A percentile compares a stretch with the other conserved stretches of the same genome.
Evolutionary conservation across 2,888 invertebrate species (phyloP).

Genomic region (Lycia hirtaria): DNA sequence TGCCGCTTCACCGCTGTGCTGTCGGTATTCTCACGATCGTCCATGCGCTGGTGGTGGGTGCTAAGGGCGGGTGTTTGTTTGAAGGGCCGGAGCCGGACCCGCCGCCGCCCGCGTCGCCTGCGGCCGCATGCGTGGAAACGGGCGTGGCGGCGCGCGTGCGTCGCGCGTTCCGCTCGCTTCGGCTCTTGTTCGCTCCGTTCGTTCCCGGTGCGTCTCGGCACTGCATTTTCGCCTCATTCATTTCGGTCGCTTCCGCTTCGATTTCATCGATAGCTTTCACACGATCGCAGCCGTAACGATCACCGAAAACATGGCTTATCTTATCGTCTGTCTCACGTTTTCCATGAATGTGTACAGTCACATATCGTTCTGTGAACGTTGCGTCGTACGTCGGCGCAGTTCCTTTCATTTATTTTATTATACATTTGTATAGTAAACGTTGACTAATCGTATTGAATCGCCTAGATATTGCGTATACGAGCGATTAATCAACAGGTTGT

Average conservation of each 20-base stretch:
- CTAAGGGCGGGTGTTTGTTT: conserved; percentile 62
- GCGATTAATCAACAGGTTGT: conserved; percentile 25
- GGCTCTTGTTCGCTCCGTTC: conserved; percentile 58
- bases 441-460: conserved; percentile 35
- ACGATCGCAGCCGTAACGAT: conserved; percentile 23
- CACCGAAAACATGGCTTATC: conserved; percentile 45
- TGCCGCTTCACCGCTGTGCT: neutral
- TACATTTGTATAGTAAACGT: conserved; percentile 35
- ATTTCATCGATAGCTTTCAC: conserved; percentile 35
- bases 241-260: conserved; percentile 11
- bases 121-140: conserved; percentile 43
- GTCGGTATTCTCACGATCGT: conserved; percentile 21
- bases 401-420: conserved; percentile 39
- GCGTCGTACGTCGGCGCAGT: conserved; percentile 40
- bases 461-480: conserved; percentile 34
- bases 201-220: conserved; percentile 64
- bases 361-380: conserved; percentile 48
- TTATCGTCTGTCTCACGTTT: conserved; percentile 49
- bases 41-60: conserved; percentile 37
- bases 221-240: conserved; percentile 36
- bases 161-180: conserved; percentile 72
- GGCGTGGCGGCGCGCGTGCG: conserved; percentile 70
- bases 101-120: conserved; percentile 36
- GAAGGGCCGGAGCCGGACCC: conserved; percentile 55
- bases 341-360: conserved; percentile 50